A percentile compares a stretch with the other conserved stretches of the same genome.
These are phyloP conservation scores for Frieseomelitta varia DNA, from an alignment of 1,140 invertebrate genomes.

Conservation along the genomic window DNA sequence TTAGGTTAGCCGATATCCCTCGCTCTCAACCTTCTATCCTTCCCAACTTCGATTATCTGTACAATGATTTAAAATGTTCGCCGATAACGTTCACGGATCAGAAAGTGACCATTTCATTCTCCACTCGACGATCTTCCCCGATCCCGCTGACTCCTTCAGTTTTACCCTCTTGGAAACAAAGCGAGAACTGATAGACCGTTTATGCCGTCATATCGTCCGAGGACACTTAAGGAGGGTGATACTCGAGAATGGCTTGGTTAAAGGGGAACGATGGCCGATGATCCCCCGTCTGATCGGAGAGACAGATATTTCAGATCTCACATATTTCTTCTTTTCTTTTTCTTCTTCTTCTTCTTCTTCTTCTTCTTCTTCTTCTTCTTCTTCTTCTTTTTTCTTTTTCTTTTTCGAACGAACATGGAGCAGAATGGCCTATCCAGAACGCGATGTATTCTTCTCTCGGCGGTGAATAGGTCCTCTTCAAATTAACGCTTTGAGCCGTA, in stretches of 20 bases:
- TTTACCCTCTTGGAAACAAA: conserved; percentile 12
- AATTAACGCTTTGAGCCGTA: background rate
- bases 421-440: background rate
- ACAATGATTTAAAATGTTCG: conserved; percentile 61
- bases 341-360: no score
- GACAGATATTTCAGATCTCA: background rate
- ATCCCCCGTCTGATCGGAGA: background rate
- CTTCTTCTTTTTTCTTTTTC: background rate
- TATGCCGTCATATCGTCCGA: background rate
- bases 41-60: conserved; percentile 50
- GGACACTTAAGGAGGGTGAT: background rate
- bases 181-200: conserved; percentile 30
- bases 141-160: background rate
- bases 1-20: background rate
- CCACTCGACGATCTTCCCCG: background rate
- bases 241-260: background rate
- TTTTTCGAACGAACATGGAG: background rate
- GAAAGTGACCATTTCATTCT: background rate
- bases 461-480: background rate
- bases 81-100: conserved; percentile 36
- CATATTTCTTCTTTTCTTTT: background rate
- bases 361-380: background rate
- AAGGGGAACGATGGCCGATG: conserved; percentile 9
- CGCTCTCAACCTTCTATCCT: background rate
- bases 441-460: background rate